Base-by-base conservation (phyloP, 2,113 vertebrate genomes). In the Lontra canadensis region DNA sequence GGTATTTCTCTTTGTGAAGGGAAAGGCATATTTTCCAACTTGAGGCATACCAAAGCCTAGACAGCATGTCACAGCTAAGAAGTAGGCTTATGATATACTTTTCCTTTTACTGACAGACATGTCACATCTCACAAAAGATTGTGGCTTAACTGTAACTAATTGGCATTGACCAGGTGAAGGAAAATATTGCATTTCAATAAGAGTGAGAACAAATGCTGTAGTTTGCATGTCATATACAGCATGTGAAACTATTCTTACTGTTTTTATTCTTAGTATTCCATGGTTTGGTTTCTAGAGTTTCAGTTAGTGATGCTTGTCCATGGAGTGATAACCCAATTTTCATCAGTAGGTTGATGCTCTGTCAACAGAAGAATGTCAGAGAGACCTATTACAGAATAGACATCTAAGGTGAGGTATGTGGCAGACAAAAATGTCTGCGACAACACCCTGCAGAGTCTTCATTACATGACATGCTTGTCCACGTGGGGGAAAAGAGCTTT, bases 11-110 rank as follows among this genome's bases (percentile, higher is more conserved):
- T 89, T 47, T 49, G 78, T 88, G 57, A 97, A 93, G 36, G 65
- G 63, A 95, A 95, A 95, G 59, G 34, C 26, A 47, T 80, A 86
- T 95, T 97, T 94, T 94, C n/a, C 57, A 97, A 74, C 79, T 92
- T 92, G 88, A 93, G 61, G 18, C 31, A 71, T 88, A 61, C 76
- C 80, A 90, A 84, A 97, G 47, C 76, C 55, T 67, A 47, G 80
- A 90, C 36, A 71, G 29, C 63, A 79, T 96, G 90, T 82, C 90
- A 90, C 67, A 82, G 81, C 39, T 96, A 86, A 95, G 90, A 91
- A 96, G 67, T 12, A 73, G 81, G 93, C 79, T 97, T 96, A 52
- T 91, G 55, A 82, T 88, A 69, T 26, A 73, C 59, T 88, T 93
- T 95, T 94, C 26, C 26, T 89, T 96, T 89, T 63, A 61, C n/a